Evolutionary conservation across 2,888 invertebrate species (phyloP), one percentile per base, ranked within the genome.

Genomic region (Oscheius sp.): DNA sequence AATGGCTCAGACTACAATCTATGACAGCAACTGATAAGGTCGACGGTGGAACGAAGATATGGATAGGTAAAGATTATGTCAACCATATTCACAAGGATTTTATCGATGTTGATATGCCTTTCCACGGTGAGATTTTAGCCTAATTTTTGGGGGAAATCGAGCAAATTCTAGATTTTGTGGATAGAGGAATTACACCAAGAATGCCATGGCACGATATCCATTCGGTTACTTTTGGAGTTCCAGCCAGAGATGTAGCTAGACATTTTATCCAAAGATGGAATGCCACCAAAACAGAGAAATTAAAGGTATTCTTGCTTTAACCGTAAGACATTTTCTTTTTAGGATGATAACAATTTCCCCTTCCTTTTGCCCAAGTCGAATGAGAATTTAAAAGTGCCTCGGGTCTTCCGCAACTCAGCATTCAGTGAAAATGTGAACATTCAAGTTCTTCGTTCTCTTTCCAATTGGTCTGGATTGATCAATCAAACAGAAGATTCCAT

Each of bases 181-280:
- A 89, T 73, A 84, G 89, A 33, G 85, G 85, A 34, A 81, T 78
- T 27, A 87, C 86, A 1, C 89, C 89, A 4, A 85, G 89, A 55
- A 89, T 89, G 89, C 89, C 89, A 1, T 89, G 89, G 89, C 89
- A 90, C 77, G 89, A 89, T 79, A 88, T 89, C 63, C 89, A 88
- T 29, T 87, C 86, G 10, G 88, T 88, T 0, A 76, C 78, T 2
- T 89, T 87, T 81, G 89, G 89, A 20, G 87, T 87, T 33, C 85
- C 88, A 3, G 89, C 89, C 6, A 79, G 89, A 50, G 89, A 89
- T 81, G 87, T 88, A 1, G 88, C 89, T 3, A 79, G 89, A 37
- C 89, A 89, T 81, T 89, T 90, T 78, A 89, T 90, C 69, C 88
- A 88, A 70, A 79, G 89, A 25, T 89, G 89, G 89, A 89, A 89